Evolutionary conservation across 2,113 vertebrate genomes (phyloP).

Genomic region (Sigmodon hispidus): DNA sequence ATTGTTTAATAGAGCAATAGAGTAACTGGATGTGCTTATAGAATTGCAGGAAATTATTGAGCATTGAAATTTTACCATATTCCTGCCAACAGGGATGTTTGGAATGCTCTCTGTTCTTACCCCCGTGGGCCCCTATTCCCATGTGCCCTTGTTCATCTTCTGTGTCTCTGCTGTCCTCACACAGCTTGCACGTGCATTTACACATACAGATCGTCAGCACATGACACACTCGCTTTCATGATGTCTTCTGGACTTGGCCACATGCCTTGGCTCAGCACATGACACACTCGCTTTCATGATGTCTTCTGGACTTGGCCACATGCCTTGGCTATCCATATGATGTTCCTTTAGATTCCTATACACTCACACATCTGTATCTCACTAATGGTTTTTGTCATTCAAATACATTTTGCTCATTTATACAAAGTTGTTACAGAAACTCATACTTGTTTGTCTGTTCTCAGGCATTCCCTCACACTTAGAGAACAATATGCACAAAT

Average conservation of each 20-base stretch:
- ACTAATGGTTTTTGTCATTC: neutral
- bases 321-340: neutral
- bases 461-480: neutral
- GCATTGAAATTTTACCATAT: neutral
- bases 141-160: too few relatives aligned
- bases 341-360: neutral
- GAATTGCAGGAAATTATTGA: neutral
- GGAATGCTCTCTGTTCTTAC: neutral
- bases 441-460: neutral
- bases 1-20: neutral
- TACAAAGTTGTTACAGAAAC: neutral
- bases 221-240: neutral
- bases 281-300: too few relatives aligned
- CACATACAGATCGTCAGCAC: too few relatives aligned
- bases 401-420: neutral
- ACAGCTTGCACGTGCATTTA: neutral
- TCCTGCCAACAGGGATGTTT: neutral
- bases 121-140: fast-evolving
- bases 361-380: too few relatives aligned
- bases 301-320: neutral
- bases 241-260: neutral
- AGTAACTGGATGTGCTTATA: neutral
- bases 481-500: neutral
- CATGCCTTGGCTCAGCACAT: neutral
- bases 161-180: neutral